Conservation (phyloP, 2,888 invertebrate genomes). For the Tuberolachnus salignus region DNA sequence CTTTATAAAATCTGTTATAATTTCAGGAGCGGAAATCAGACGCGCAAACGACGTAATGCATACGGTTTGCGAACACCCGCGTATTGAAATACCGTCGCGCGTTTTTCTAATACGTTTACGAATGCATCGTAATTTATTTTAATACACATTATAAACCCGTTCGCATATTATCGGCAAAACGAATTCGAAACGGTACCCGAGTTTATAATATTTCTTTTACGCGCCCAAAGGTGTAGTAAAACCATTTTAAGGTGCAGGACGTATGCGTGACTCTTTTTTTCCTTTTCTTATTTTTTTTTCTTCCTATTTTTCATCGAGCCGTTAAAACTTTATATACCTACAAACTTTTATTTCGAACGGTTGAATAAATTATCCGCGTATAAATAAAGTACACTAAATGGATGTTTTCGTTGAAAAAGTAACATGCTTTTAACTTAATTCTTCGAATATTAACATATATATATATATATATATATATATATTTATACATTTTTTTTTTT, state of each 20-base stretch:
- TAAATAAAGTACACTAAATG: constrained; percentile 44
- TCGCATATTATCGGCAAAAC: background rate
- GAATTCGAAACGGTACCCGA: background rate
- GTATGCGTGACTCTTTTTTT: constrained; percentile 31
- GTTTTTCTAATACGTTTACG: no score
- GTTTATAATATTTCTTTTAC: constrained; percentile 10
- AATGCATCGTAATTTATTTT: no score
- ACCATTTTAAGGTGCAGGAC: constrained; percentile 16
- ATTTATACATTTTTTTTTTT: constrained; percentile 1
- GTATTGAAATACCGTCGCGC: no score
- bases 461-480: background rate
- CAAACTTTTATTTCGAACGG: constrained; percentile 41
- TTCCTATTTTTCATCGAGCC: constrained; percentile 7
- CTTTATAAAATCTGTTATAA: no score
- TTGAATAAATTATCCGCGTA: constrained; percentile 41
- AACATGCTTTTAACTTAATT: constrained; percentile 50
- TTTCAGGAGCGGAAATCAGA: no score
- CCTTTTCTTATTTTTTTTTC: constrained; percentile 10
- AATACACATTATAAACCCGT: no score
- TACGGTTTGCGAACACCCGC: no score
- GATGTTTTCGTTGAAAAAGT: constrained; percentile 46
- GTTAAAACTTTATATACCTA: constrained; percentile 43
- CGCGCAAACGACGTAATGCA: no score
- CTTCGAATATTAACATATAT: constrained; percentile 14
- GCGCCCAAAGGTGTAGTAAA: constrained; percentile 9